A percentile compares a stretch with the other conserved stretches of the same genome.
Conservation (phyloP, 2,113 vertebrate genomes). For the Melanotaenia duboulayi region DNA sequence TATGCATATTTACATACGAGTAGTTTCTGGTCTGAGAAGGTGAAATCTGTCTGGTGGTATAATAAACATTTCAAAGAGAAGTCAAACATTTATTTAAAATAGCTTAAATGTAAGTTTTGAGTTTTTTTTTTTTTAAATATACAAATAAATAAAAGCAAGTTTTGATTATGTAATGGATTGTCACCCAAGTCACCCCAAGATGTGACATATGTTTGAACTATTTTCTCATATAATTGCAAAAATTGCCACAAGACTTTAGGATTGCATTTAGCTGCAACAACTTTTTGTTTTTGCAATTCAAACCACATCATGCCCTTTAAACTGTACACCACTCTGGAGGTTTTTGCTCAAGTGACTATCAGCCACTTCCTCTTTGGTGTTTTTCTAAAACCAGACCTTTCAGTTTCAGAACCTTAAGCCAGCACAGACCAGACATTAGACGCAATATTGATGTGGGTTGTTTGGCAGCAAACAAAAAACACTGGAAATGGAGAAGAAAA, state of each 20-base stretch:
- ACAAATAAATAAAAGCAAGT: no score
- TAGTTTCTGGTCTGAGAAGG: neutral
- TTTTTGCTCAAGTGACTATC: constrained; percentile 1
- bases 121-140: no score
- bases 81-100: neutral
- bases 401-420: neutral
- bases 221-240: no score
- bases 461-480: no score
- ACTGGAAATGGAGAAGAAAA: no score
- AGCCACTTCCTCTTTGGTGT: constrained; percentile 10
- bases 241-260: neutral
- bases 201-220: no score
- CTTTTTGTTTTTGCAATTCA: neutral
- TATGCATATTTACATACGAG: neutral
- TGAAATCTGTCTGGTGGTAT: neutral
- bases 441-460: no score
- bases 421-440: neutral
- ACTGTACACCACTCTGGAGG: neutral
- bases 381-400: constrained; percentile 1
- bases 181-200: no score
- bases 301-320: constrained; percentile 8
- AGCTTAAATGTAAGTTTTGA: no score
- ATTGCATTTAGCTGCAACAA: constrained; percentile 4
- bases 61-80: neutral
- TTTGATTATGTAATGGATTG: no score